Evolutionary conservation across 2,888 invertebrate species (phyloP).

Genomic region (Conistra vaccinii): DNA sequence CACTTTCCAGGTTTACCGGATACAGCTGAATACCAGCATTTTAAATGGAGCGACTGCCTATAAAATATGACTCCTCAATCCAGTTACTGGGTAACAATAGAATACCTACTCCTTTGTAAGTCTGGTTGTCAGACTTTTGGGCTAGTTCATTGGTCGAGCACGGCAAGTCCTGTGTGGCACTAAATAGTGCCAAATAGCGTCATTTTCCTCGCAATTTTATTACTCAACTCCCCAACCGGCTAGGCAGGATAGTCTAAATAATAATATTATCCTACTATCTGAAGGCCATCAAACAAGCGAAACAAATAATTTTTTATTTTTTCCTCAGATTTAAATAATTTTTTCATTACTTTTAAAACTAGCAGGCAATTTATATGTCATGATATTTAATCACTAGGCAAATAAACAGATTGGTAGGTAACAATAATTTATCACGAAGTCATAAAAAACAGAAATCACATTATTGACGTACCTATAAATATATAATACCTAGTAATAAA

Average conservation of each 20-base stretch:
- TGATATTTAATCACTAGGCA: background rate
- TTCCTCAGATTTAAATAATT: background rate
- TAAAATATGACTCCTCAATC: too few relatives aligned
- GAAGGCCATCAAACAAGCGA: background rate
- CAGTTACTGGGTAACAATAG: too few relatives aligned
- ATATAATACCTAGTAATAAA: background rate
- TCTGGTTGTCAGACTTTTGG: too few relatives aligned
- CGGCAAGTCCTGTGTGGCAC: too few relatives aligned
- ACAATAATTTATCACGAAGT: background rate
- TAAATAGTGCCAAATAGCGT: too few relatives aligned
- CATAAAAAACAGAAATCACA: background rate
- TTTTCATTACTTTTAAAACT: background rate
- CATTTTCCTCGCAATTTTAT: too few relatives aligned
- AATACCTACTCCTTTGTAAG: too few relatives aligned
- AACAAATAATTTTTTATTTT: background rate
- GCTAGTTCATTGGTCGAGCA: too few relatives aligned
- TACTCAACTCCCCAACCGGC: too few relatives aligned
- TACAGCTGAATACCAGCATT: too few relatives aligned
- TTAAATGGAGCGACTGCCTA: too few relatives aligned
- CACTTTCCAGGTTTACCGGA: too few relatives aligned
- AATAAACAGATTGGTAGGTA: background rate
- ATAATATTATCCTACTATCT: background rate
- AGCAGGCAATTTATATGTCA: background rate
- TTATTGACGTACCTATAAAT: background rate
- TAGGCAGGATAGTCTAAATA: background rate